phyloP scores from a whole-genome alignment of 2,888 invertebrate species.

The Lysandra coridon region DNA sequence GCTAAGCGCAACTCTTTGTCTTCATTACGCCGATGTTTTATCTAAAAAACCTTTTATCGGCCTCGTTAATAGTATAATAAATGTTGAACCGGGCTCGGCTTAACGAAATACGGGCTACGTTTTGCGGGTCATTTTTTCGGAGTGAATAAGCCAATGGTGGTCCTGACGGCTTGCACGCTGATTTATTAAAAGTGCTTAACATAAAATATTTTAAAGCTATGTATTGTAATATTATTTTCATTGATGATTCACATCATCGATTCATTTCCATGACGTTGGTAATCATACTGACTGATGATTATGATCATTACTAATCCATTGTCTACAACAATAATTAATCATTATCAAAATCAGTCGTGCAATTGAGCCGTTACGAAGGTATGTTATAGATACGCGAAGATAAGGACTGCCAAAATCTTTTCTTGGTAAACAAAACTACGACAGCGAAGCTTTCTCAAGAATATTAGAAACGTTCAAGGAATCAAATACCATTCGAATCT shows the following conservation, averaged over 20 bases:
- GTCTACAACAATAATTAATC: too few species aligned
- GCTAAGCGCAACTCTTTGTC: conserved; percentile 60
- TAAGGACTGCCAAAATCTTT: too few species aligned
- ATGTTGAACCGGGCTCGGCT: conserved; percentile 11
- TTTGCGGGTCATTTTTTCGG: conserved; percentile 12
- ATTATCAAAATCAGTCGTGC: too few species aligned
- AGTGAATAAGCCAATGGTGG: conserved; percentile 24
- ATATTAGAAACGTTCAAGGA: conserved; percentile 6
- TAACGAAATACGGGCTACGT: neutral
- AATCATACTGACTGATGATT: too few species aligned
- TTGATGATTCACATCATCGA: neutral
- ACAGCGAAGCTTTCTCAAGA: neutral
- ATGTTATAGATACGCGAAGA: too few species aligned
- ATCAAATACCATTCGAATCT: neutral
- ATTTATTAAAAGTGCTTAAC: conserved; percentile 5
- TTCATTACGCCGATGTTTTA: conserved; percentile 65
- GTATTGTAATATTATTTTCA: neutral
- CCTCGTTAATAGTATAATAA: conserved; percentile 25
- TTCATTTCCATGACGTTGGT: neutral
- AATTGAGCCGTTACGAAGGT: too few species aligned
- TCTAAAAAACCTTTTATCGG: conserved; percentile 33
- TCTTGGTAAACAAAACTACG: too few species aligned
- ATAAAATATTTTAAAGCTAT: neutral
- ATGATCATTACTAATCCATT: too few species aligned
- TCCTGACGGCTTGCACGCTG: neutral